A percentile compares a stretch with the other conserved stretches of the same genome.
Evolutionary conservation across 2,797 vertebrate species (phyloP).

Genomic region (Phalanger gymnotis): DNA sequence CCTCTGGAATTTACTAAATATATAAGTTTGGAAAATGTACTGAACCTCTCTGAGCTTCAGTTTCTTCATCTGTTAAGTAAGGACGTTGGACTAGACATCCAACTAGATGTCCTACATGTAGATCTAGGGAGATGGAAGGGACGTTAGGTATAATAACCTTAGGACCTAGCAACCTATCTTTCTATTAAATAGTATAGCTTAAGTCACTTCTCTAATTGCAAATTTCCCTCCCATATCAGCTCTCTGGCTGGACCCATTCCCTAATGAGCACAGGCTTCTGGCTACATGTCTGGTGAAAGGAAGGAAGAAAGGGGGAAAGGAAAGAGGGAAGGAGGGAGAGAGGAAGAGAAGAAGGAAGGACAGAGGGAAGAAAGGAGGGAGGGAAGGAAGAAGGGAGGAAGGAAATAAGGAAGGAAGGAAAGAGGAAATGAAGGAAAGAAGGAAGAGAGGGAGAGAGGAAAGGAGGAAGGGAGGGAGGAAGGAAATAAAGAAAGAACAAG

Average conservation of each 20-base stretch:
- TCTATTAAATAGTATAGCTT: conserved; percentile 35
- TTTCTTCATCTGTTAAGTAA: not conserved
- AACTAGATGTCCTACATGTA: too few species aligned
- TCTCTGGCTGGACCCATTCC: not conserved
- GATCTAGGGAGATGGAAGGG: not conserved
- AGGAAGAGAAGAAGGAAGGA: not conserved
- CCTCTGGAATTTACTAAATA: not conserved
- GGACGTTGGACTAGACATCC: not conserved
- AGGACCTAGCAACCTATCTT: not conserved
- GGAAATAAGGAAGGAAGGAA: too few species aligned
- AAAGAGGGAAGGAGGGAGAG: not conserved
- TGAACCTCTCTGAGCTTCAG: not conserved
- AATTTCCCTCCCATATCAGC: not conserved
- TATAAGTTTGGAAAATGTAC: not conserved
- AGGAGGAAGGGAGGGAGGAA: too few species aligned
- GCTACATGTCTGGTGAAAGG: not conserved
- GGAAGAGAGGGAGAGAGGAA: not conserved
- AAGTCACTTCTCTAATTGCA: not conserved
- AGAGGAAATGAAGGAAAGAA: not conserved
- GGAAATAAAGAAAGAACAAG: not conserved
- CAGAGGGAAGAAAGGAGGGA: too few species aligned
- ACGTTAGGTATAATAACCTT: not conserved
- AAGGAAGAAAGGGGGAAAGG: not conserved
- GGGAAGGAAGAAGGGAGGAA: too few species aligned
- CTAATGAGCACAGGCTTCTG: not conserved